phyloP scores from a whole-genome alignment of 2,113 vertebrate genomes.

The Phaethornis superciliosus region DNA sequence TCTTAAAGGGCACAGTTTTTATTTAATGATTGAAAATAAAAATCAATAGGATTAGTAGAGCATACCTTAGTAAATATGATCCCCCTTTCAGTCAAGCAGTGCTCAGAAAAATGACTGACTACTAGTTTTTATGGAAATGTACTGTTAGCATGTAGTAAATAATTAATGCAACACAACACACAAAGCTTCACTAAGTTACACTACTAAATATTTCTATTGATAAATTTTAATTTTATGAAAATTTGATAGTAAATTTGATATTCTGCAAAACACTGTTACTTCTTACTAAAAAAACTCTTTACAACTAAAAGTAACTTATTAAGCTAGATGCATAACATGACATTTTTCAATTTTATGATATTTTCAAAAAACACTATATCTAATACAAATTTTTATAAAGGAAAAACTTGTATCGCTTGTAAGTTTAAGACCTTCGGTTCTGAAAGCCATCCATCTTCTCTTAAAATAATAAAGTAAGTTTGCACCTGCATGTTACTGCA shows the following conservation, averaged over 20 bases:
- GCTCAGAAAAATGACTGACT: background rate
- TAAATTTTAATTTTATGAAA: background rate
- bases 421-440: background rate
- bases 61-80: background rate
- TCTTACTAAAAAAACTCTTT: background rate
- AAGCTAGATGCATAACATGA: background rate
- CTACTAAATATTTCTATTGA: background rate
- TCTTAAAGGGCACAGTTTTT: background rate
- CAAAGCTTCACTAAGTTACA: background rate
- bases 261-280: background rate
- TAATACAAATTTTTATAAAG: background rate
- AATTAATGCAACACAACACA: background rate
- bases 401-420: background rate
- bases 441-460: background rate
- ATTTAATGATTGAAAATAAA: background rate
- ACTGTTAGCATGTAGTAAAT: background rate
- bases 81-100: background rate
- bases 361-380: background rate
- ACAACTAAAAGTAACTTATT: background rate
- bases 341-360: background rate
- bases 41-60: background rate
- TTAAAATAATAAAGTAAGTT: background rate
- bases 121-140: background rate
- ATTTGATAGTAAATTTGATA: background rate
- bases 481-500: background rate